Base-by-base conservation (phyloP, 2,797 vertebrate genomes). In the Amblyopsis hoosieri region DNA sequence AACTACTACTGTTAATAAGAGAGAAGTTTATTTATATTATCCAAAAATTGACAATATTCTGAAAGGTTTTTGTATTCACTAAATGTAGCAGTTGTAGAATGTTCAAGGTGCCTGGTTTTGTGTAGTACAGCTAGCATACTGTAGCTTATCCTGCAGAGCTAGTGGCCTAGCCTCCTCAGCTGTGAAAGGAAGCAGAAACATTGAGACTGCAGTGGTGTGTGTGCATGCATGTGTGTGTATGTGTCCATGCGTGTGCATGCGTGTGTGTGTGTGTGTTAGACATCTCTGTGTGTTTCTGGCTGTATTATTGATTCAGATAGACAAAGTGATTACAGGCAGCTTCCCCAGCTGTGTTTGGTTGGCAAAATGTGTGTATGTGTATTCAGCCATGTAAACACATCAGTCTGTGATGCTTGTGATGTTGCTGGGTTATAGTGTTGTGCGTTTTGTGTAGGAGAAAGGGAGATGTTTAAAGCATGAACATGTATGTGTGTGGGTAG, bases 281-380 rank as follows among this genome's bases (percentile, higher is more conserved):
- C 64, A 37, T 19, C 60, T 23, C 45, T 48, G 23, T 23, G 23
- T 60, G 66, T 64, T 71, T 75, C 74, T 49, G 72, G 71, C 71
- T 64, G 76, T 67, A 61, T 67, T 90, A 90, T 91, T 89, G 89
- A 92, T 90, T 91, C 81, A 23, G 37, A 82, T 85, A 83, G 82
- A 68, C 67, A 45, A 77, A 62, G 72, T 79, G 84, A 85, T 76
- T 83, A 82, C 81, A 72, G 74, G 78, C 80, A 62, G 74, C 70
- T 65, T 78, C 75, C 66, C 60, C 71, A 73, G 66, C 71, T 75
- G 75, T 49, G 67, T 67, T 79, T 55, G 45, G 8, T 74, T 14
- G 60, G 48, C 72, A 59, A 60, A 66, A 66, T 72, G 54, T 62
- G 54, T 69, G 69, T 64, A 64, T 61, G 46, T 76, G 74, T 60